Conservation (phyloP, 2,113 vertebrate genomes). For the Corythaeola cristata region DNA sequence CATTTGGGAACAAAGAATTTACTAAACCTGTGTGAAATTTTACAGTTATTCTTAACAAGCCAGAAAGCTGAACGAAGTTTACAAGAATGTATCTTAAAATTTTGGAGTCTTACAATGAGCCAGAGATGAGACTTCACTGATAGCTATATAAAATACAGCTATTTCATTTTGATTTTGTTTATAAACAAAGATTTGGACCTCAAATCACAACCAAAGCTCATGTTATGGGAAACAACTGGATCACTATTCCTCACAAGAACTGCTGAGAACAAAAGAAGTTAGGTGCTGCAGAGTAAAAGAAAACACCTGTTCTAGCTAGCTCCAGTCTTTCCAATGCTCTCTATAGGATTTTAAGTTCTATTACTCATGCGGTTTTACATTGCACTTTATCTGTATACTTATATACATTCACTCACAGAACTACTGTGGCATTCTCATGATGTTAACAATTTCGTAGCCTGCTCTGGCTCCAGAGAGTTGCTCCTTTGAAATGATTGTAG, state of each 20-base stretch:
- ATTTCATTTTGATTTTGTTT: neutral
- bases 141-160: neutral
- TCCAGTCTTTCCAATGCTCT: neutral
- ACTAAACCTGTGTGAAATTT: neutral
- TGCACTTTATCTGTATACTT: neutral
- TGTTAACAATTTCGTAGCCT: neutral
- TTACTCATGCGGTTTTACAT: neutral
- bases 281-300: neutral
- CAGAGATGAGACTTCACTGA: neutral
- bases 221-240: neutral
- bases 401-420: neutral
- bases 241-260: neutral
- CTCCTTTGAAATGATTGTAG: neutral
- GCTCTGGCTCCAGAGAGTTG: neutral
- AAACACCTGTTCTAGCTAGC: neutral
- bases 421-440: neutral
- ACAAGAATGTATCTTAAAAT: neutral
- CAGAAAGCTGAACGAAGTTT: neutral
- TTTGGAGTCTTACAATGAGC: neutral
- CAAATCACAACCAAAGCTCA: neutral
- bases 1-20: neutral
- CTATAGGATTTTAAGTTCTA: neutral
- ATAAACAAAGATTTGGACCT: neutral
- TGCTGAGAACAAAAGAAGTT: neutral
- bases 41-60: neutral